Percentiles rank a stretch among this genome's conserved stretches.
Evolutionary conservation across 1,140 invertebrate genomes (phyloP).

Genomic region (Physella acuta): DNA sequence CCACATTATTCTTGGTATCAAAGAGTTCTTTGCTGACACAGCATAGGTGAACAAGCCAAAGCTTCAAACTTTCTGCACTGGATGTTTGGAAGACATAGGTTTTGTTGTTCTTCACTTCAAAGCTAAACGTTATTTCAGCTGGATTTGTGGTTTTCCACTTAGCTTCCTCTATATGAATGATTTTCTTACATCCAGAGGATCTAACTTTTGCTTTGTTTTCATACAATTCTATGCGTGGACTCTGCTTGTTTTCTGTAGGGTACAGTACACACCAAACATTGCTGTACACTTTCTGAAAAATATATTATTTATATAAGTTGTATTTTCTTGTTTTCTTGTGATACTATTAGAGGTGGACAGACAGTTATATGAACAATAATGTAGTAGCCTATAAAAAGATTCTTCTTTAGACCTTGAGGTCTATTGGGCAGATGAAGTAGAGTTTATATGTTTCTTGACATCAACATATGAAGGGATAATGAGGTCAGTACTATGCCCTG

Average conservation of each 20-base stretch:
- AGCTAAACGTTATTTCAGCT: not conserved
- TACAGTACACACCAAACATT: slow-evolving; percentile 11
- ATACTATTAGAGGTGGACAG: no score
- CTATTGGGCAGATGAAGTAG: no score
- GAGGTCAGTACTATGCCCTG: no score
- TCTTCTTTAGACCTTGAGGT: no score
- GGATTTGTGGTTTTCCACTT: not conserved
- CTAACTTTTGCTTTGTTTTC: not conserved
- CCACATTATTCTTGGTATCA: slow-evolving; percentile 6
- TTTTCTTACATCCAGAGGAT: not conserved
- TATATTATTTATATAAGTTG: no score
- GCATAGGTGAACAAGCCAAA: not conserved
- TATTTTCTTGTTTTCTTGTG: no score
- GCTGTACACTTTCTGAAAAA: not conserved
- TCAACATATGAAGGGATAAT: no score
- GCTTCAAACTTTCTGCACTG: not conserved
- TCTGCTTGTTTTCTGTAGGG: not conserved
- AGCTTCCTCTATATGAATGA: slow-evolving; percentile 4
- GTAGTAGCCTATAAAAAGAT: no score
- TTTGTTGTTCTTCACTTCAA: no score
- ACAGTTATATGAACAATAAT: no score
- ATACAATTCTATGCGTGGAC: not conserved
- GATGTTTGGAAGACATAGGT: not conserved
- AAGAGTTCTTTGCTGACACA: slow-evolving; percentile 9
- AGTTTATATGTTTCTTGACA: no score